phyloP scores from a whole-genome alignment of 35 echinoderm and acorn worm genomes.

The Apostichopus japonicus region DNA sequence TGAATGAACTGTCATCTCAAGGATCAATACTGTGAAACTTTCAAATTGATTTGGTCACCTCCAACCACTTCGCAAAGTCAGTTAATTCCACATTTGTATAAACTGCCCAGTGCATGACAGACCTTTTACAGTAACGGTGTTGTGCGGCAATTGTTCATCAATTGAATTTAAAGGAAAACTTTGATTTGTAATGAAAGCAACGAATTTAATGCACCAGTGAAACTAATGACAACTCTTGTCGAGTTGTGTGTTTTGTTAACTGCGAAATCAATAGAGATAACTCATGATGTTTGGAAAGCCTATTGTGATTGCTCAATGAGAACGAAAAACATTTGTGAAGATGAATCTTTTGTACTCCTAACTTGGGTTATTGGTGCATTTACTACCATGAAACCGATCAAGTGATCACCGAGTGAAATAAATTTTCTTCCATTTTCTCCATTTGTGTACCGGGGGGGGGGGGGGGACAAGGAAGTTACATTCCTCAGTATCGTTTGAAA shows the following conservation, averaged over 20 bases:
- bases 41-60: constrained; percentile 37
- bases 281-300: constrained; percentile 17
- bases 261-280: constrained; percentile 42
- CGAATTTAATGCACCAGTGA: neutral
- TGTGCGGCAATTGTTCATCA: neutral
- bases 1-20: neutral
- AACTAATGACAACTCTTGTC: neutral
- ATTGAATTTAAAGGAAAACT: neutral
- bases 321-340: neutral
- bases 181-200: constrained; percentile 37
- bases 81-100: constrained; percentile 13
- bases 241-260: constrained; percentile 2
- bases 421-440: too few relatives aligned
- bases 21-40: neutral
- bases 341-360: neutral
- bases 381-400: too few relatives aligned
- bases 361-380: neutral
- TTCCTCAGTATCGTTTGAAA: neutral
- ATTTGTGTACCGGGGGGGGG: too few relatives aligned
- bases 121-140: neutral
- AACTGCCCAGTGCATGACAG: constrained; percentile 1
- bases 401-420: too few relatives aligned
- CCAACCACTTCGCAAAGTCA: neutral
- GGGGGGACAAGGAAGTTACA: neutral
- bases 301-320: constrained; percentile 1